Evolutionary conservation across 2,113 vertebrate species (phyloP).

Genomic region (Tragulus kanchil): DNA sequence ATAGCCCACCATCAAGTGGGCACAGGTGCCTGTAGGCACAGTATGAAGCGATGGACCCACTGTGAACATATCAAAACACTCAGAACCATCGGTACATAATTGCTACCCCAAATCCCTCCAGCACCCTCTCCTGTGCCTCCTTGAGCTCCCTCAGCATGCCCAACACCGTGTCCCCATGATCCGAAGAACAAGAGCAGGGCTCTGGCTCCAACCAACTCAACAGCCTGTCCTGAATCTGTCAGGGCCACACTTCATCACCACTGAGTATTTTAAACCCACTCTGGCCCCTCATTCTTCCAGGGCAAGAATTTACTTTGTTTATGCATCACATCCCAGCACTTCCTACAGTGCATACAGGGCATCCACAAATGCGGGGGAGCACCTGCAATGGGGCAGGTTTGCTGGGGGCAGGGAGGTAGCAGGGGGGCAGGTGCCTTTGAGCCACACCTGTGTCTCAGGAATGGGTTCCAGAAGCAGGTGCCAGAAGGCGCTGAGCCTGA

Average conservation of each 20-base stretch:
- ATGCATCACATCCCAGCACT: background rate
- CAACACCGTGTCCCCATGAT: background rate
- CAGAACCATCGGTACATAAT: background rate
- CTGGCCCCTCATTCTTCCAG: background rate
- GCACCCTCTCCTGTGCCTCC: background rate
- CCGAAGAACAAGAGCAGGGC: background rate
- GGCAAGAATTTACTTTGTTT: background rate
- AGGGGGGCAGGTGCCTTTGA: background rate
- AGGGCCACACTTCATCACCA: too few species aligned
- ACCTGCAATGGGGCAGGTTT: background rate
- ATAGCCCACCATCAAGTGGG: accelerated
- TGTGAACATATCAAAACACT: background rate
- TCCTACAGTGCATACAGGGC: accelerated
- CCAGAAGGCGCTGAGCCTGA: background rate
- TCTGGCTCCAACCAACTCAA: background rate
- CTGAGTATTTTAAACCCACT: background rate
- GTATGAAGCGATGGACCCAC: background rate
- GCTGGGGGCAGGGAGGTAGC: background rate
- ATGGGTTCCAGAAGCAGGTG: background rate
- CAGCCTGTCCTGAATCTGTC: background rate
- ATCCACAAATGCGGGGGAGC: background rate
- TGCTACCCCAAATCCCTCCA: background rate
- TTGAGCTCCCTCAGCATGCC: background rate
- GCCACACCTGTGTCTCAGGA: background rate
- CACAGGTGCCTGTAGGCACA: accelerated